phyloP scores from a whole-genome alignment of 2,888 invertebrate genomes.

The Pammene fasciana region DNA sequence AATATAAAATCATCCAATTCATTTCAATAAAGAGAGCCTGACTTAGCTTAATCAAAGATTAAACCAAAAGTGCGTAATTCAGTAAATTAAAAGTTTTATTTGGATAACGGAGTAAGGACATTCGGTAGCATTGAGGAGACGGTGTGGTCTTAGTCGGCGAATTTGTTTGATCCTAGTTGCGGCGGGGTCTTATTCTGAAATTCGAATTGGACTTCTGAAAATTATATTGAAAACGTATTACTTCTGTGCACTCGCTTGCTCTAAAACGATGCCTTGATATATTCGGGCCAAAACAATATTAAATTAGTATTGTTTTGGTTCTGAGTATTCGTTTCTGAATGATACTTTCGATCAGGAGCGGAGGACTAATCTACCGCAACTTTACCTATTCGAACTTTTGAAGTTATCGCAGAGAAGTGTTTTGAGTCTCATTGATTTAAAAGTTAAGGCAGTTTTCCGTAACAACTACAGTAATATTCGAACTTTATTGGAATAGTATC shows the following conservation, averaged over 20 bases:
- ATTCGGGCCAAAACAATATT: background rate
- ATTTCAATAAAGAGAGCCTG: too few species aligned
- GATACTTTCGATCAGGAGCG: conserved; percentile 54
- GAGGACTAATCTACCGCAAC: conserved; percentile 69
- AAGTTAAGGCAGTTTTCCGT: conserved; percentile 29
- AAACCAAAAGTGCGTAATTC: conserved; percentile 46
- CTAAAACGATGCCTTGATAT: background rate
- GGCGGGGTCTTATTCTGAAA: background rate
- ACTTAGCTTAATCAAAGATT: conserved; percentile 53
- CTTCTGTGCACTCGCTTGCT: background rate
- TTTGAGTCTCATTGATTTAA: conserved; percentile 40
- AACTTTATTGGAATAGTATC: conserved; percentile 10
- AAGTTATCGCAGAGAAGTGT: conserved; percentile 46
- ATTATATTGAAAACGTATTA: background rate
- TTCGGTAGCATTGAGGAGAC: conserved; percentile 75
- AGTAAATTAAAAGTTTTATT: conserved; percentile 71
- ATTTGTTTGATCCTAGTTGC: conserved; percentile 67
- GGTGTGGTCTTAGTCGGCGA: conserved; percentile 65
- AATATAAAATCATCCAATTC: too few species aligned
- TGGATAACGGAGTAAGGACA: conserved; percentile 79
- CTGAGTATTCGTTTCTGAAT: background rate
- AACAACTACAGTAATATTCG: conserved; percentile 20
- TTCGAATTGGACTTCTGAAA: background rate
- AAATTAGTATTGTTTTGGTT: background rate
- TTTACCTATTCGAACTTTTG: conserved; percentile 64